phyloP scores from a whole-genome alignment of 2,113 vertebrate species.

The Xenotilapia longispinis region DNA sequence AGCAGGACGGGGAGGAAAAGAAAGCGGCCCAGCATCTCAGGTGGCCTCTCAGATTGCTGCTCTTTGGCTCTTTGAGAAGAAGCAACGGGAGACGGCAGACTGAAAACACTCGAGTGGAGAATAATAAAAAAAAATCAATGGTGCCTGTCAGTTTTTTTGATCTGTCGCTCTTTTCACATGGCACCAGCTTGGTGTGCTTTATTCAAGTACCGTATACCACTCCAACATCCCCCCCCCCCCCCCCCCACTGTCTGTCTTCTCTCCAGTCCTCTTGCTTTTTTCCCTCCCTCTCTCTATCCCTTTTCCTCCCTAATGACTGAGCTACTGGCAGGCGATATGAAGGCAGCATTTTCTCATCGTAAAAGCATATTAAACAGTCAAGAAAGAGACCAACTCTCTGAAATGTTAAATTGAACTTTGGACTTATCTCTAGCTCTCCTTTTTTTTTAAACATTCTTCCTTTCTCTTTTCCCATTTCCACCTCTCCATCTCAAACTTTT shows the following conservation, averaged over 20 bases:
- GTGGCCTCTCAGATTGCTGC: conserved; percentile 36
- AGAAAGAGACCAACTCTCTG: background rate
- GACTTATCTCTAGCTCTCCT: background rate
- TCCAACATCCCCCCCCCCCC: background rate
- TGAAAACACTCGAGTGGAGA: conserved; percentile 29
- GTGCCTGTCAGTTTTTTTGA: conserved; percentile 34
- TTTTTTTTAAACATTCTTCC: background rate
- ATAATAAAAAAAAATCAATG: conserved; percentile 38
- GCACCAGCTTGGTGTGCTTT: conserved; percentile 30
- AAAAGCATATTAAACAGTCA: conserved; percentile 10
- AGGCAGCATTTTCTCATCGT: background rate
- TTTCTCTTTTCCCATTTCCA: background rate
- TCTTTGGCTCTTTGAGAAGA: conserved; percentile 19
- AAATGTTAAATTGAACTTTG: conserved; percentile 12
- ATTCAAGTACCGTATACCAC: background rate
- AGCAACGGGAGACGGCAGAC: background rate
- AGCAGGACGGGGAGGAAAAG: background rate
- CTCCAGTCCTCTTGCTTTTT: background rate
- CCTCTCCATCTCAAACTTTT: background rate
- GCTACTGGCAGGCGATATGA: conserved; percentile 24
- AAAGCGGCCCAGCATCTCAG: conserved; percentile 28
- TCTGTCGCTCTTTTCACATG: conserved; percentile 19
- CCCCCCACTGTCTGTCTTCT: background rate
- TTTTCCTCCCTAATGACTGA: conserved; percentile 17
- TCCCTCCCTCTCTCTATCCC: background rate